These are phyloP conservation scores for Bubalus kerabau DNA, from an alignment of 2,113 vertebrate genomes.

Conservation along the genomic window DNA sequence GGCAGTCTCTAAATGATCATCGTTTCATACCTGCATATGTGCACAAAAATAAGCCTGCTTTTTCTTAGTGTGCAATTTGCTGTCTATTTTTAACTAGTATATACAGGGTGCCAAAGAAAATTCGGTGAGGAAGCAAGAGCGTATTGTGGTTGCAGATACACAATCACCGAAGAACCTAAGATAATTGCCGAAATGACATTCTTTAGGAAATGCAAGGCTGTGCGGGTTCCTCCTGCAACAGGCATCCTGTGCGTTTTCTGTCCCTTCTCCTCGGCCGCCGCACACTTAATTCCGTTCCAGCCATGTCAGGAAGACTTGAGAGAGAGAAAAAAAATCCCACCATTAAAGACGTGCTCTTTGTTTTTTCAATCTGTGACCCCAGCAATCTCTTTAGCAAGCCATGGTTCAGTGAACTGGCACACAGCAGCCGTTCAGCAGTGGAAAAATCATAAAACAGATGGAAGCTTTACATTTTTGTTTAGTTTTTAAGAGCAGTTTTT, in stretches of 20 bases:
- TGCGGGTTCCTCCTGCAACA: constrained; percentile 58
- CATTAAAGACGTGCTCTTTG: constrained; percentile 82
- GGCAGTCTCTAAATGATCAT: background rate
- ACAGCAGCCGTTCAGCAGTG: constrained; percentile 85
- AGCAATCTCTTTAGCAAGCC: constrained; percentile 88
- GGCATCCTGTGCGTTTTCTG: constrained; percentile 10
- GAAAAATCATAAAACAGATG: constrained; percentile 92
- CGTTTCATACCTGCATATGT: background rate
- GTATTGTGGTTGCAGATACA: constrained; percentile 38
- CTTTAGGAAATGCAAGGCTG: constrained; percentile 34
- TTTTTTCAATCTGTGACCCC: constrained; percentile 84
- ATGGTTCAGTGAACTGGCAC: constrained; percentile 88
- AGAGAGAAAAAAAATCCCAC: constrained; percentile 64
- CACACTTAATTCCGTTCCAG: constrained; percentile 62
- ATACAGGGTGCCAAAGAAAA: constrained; percentile 48
- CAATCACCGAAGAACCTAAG: constrained; percentile 49
- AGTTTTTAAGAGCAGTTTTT: constrained; percentile 88
- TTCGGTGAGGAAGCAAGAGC: constrained; percentile 28
- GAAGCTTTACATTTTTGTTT: constrained; percentile 90
- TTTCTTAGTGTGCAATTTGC: constrained; percentile 43
- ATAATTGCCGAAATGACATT: constrained; percentile 58
- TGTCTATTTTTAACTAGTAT: constrained; percentile 68
- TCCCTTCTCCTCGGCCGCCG: constrained; percentile 47
- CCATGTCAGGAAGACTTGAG: constrained; percentile 71
- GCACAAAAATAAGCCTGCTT: background rate